Evolutionary conservation across 2,113 vertebrate species (phyloP).

Genomic region (Galemys pyrenaicus): DNA sequence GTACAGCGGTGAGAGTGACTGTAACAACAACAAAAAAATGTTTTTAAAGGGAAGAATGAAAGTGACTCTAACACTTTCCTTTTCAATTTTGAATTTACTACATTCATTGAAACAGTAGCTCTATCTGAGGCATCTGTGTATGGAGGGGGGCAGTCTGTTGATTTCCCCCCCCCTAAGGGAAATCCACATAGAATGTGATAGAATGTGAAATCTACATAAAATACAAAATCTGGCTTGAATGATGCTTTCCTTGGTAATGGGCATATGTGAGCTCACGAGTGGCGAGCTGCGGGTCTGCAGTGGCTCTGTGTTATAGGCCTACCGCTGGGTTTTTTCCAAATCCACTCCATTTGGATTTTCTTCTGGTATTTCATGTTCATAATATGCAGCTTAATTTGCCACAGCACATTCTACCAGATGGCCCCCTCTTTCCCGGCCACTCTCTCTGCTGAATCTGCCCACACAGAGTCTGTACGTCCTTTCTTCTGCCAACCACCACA

Average conservation of each 20-base stretch:
- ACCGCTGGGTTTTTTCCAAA: slow-evolving; percentile 56
- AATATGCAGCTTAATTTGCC: slow-evolving; percentile 60
- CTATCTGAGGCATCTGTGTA: neutral
- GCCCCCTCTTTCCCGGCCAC: slow-evolving; percentile 41
- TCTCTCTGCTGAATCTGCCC: slow-evolving; percentile 43
- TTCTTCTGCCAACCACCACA: slow-evolving; percentile 58
- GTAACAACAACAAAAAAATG: neutral
- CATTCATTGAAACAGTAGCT: slow-evolving; percentile 42
- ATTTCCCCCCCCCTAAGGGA: slow-evolving; percentile 10
- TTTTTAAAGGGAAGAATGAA: neutral
- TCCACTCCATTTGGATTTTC: slow-evolving; percentile 67
- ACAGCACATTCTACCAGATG: slow-evolving; percentile 67
- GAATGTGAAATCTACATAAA: too few species aligned
- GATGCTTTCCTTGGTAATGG: slow-evolving; percentile 49
- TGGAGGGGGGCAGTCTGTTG: neutral
- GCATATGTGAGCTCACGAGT: slow-evolving; percentile 11
- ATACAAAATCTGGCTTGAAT: slow-evolving; percentile 56
- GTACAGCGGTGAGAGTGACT: neutral
- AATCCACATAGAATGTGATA: slow-evolving; percentile 51
- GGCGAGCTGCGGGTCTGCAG: slow-evolving; percentile 37
- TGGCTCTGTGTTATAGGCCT: slow-evolving; percentile 55
- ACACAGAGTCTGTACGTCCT: slow-evolving; percentile 1
- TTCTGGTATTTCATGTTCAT: slow-evolving; percentile 75
- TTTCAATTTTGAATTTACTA: slow-evolving; percentile 25
- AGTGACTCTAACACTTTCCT: neutral